Percentiles rank a stretch among this genome's conserved stretches.
Evolutionary conservation across 2,797 vertebrate species (phyloP).

Genomic region (Danio choprae): DNA sequence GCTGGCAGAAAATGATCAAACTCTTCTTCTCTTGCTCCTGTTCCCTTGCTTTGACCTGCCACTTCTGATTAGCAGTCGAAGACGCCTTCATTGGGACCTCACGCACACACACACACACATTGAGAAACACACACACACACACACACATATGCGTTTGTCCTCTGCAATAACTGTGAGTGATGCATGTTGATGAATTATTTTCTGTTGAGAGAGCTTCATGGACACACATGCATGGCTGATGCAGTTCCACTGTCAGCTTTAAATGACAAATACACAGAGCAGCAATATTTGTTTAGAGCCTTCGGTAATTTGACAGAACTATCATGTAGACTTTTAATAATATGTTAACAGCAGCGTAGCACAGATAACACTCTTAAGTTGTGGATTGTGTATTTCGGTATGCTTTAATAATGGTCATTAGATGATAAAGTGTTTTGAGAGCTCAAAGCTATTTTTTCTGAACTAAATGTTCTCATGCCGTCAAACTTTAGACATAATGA

Average conservation of each 20-base stretch:
- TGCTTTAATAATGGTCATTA: slow-evolving; percentile 16
- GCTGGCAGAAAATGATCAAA: slow-evolving; percentile 65
- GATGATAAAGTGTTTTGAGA: not conserved
- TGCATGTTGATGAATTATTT: slow-evolving; percentile 30
- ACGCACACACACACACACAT: slow-evolving; percentile 17
- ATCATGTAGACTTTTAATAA: slow-evolving; percentile 27
- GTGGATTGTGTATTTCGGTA: slow-evolving; percentile 20
- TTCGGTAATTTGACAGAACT: slow-evolving; percentile 33
- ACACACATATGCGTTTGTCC: slow-evolving; percentile 20
- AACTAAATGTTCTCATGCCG: not conserved
- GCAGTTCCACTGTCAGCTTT: slow-evolving; percentile 31
- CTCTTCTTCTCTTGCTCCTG: slow-evolving; percentile 59
- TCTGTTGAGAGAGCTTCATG: slow-evolving; percentile 37
- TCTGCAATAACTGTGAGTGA: slow-evolving; percentile 34
- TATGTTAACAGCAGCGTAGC: slow-evolving; percentile 29
- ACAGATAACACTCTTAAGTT: slow-evolving; percentile 7
- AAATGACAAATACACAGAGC: slow-evolving; percentile 18
- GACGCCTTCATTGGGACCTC: slow-evolving; percentile 53
- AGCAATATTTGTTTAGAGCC: slow-evolving; percentile 17
- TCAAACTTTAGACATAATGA: not conserved
- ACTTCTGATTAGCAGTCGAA: slow-evolving; percentile 55
- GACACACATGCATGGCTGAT: slow-evolving; percentile 39
- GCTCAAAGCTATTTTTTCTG: slow-evolving; percentile 15
- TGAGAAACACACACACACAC: not conserved
- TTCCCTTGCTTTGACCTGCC: slow-evolving; percentile 56